These are phyloP conservation scores for Loripinus fragilis DNA, from an alignment of 2,888 invertebrate species.

Conservation along the genomic window DNA sequence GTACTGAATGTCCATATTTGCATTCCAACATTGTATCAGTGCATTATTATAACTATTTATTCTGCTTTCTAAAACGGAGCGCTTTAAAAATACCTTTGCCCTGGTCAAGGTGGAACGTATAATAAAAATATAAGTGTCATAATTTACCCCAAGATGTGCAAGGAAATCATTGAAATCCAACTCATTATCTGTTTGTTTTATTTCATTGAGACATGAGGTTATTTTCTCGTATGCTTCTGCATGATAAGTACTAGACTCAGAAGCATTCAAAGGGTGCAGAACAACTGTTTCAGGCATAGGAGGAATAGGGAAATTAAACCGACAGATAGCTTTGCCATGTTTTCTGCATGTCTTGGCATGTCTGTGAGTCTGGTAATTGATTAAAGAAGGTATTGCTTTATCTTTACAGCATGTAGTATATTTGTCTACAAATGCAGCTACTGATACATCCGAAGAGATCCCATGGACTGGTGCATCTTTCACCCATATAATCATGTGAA, in stretches of 20 bases:
- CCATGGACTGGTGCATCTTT: neutral
- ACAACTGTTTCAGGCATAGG: conserved; percentile 37
- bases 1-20: conserved; percentile 57
- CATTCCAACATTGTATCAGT: conserved; percentile 41
- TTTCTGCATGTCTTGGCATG: conserved; percentile 42
- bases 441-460: neutral
- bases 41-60: conserved; percentile 48
- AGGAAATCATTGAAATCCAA: neutral
- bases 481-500: conserved; percentile 47
- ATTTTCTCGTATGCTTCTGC: conserved; percentile 27
- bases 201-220: conserved; percentile 32
- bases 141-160: conserved; percentile 9
- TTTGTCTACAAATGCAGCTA: conserved; percentile 36
- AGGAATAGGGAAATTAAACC: conserved; percentile 46
- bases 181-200: neutral
- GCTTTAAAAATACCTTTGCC: conserved; percentile 47
- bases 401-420: conserved; percentile 35
- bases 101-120: conserved; percentile 28
- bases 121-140: conserved; percentile 36
- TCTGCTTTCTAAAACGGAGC: conserved; percentile 34
- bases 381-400: neutral
- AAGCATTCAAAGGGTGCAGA: conserved; percentile 36
- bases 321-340: conserved; percentile 20
- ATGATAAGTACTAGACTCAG: conserved; percentile 28
- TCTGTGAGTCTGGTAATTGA: conserved; percentile 35